A percentile compares a stretch with the other conserved stretches of the same genome.
These are phyloP conservation scores for Taenaris catops DNA, from an alignment of 2,888 invertebrate genomes.

Conservation along the genomic window DNA sequence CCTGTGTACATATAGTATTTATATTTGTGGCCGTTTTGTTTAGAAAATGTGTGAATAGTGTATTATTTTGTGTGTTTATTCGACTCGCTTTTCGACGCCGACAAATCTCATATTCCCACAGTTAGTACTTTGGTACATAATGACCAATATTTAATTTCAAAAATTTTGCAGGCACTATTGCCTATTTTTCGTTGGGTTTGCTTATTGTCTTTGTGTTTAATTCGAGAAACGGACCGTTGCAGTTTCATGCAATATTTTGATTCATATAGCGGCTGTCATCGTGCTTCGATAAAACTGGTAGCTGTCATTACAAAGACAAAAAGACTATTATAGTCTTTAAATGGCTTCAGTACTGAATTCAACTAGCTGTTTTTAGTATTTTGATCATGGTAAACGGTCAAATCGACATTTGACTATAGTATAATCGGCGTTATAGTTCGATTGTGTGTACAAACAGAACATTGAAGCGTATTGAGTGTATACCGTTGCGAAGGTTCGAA, in stretches of 20 bases:
- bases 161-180: constrained; percentile 33
- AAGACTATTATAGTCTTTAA: constrained; percentile 47
- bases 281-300: constrained; percentile 55
- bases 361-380: constrained; percentile 36
- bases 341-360: constrained; percentile 43
- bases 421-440: constrained; percentile 37
- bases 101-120: constrained; percentile 63
- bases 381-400: constrained; percentile 53
- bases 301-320: constrained; percentile 68
- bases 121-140: constrained; percentile 66
- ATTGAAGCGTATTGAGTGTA: constrained; percentile 48
- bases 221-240: constrained; percentile 75
- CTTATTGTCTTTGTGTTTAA: constrained; percentile 76
- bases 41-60: constrained; percentile 81
- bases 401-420: constrained; percentile 37
- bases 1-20: constrained; percentile 86
- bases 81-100: constrained; percentile 82
- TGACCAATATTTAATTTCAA: constrained; percentile 42
- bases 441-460: constrained; percentile 35
- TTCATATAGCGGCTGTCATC: constrained; percentile 72
- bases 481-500: constrained; percentile 52
- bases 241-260: constrained; percentile 76
- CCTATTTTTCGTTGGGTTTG: constrained; percentile 38
- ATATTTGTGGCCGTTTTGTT: constrained; percentile 83
- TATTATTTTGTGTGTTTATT: constrained; percentile 80